Conservation (phyloP, 2,797 vertebrate species). For the Peromyscus eremicus region DNA sequence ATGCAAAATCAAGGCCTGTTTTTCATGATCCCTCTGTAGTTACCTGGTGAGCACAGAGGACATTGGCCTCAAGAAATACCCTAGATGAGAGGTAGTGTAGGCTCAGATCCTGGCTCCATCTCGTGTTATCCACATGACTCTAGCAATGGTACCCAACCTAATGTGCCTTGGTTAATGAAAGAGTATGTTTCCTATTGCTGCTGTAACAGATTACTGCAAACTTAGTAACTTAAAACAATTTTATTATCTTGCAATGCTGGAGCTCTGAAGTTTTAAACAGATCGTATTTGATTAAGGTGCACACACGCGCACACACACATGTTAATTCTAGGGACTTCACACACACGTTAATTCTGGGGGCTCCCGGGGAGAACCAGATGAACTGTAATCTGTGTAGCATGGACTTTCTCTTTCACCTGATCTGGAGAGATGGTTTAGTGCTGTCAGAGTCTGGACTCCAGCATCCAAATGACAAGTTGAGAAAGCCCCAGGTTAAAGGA, state of each 20-base stretch:
- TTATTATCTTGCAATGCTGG: not conserved
- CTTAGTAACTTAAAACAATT: not conserved
- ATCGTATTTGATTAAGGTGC: not conserved
- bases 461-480: not conserved
- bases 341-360: not conserved
- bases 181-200: not conserved
- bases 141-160: not conserved
- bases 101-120: not conserved
- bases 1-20: not conserved
- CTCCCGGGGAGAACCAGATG: not conserved
- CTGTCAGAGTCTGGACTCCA: not conserved
- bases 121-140: not conserved
- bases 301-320: no score
- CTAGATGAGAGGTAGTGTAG: not conserved
- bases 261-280: not conserved
- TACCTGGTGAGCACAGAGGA: not conserved
- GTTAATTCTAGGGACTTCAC: no score
- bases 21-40: not conserved
- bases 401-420: constrained; percentile 18
- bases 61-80: not conserved
- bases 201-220: constrained; percentile 7
- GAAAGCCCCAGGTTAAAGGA: not conserved
- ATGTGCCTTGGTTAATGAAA: not conserved
- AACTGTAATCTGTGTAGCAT: constrained; percentile 48
- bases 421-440: not conserved